Evolutionary conservation across 2,797 vertebrate species (phyloP), one percentile per base, ranked within the genome.

Genomic region (Melanogrammus aeglefinus): DNA sequence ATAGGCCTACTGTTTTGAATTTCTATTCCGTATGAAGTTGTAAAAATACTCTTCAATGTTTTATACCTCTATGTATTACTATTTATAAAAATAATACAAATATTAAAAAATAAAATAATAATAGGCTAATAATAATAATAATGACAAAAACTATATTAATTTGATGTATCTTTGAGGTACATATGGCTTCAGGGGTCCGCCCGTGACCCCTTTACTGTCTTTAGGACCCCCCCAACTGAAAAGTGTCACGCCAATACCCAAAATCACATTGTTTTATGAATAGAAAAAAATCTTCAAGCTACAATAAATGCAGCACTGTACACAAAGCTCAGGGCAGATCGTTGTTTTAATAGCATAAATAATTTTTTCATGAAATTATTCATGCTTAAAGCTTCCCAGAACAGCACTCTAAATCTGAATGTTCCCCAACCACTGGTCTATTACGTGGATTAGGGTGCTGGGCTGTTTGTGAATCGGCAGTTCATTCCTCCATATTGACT

Each of bases 401-500:
- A 35, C 74, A 75, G 27, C 41, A 57, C 12, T 63, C 57, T 63
- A 35, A 75, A 82, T 41, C 29, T 80, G 70, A 16, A 16, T 80
- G 33, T 47, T 83, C 41, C 33, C 16, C 36, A 14, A 57, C 21
- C 33, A 39, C 18, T 33, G 6, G 24, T 31, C 41, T 16, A 75
- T 75, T 75, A 51, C 6, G 27, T 83, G 75, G 76, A 80, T 76
- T 63, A 77, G 14, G 12, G 38, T 18, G 38, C 66, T 16, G 47
- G 69, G 79, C 36, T 85, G 79, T 89, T 89, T 86, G 85, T 76
- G 79, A 83, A 79, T 72, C 76, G 78, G 33, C 74, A 79, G 83
- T 85, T 83, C 86, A 84, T 88, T 80, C 79, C 80, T 86, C 33
- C 77, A 66, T 78, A 78, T 78, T 73, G 84, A 87, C 82, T 79